Base-by-base conservation (phyloP, 2,797 vertebrate genomes). In the Miichthys miiuy region DNA sequence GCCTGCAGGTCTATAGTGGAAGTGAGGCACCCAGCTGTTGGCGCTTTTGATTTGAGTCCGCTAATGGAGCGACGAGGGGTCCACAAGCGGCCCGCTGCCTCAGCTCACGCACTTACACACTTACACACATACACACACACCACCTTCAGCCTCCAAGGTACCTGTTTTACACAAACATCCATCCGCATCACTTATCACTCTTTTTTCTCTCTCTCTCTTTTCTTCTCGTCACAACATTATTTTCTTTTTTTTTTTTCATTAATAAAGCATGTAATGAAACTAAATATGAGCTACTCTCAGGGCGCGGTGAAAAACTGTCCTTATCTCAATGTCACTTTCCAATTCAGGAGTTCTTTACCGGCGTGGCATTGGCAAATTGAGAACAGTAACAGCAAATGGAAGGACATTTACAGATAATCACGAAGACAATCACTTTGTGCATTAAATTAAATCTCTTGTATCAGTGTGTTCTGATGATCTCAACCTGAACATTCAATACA, bases 11-110 rank as follows among this genome's bases (percentile, higher is more conserved):
- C 65, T 13, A 2, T 12, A 3, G 71, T 57, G 5, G 17, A 20
- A 83, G 75, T 14, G 68, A 69, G 63, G 81, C 73, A 14, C 66
- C 73, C 75, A 76, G 85, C 83, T 88, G 83, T 89, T 83, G 63
- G 16, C 14, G 68, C 80, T 66, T 84, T 75, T 67, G 55, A 88
- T 83, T 77, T 18, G 63, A 73, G 73, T 79, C 75, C 41, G 74
- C 79, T 87, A 84, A 88, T 77, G 80, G 79, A 69, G 72, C 25
- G 51, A 44, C n/a, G 13, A 62, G 77, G 60, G 75, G n/a, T 80
- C 64, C 67, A n/a, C 17, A 20, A 68, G 75, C 52, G 60, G 56
- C 25, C 51, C 52, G 38, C 67, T 41, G 9, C 44, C 64, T 62
- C 72, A 1, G 3, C 42, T 25, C 60, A 27, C 42, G 47, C n/a